Percentiles rank a stretch among this genome's conserved stretches.
Conservation (phyloP, 2,113 vertebrate genomes). For the Phrynocephalus versicolor region DNA sequence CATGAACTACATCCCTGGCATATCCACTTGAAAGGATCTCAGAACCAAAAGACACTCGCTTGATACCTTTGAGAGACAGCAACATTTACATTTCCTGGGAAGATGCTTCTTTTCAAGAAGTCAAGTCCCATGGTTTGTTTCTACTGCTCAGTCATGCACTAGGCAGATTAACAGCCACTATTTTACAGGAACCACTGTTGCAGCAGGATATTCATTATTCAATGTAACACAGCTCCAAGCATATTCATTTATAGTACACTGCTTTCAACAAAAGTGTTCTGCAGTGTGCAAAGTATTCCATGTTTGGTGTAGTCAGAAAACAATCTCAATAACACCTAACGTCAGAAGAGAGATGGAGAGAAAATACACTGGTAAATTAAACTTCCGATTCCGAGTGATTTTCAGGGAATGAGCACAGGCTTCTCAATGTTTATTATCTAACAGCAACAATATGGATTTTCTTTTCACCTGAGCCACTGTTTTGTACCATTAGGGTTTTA, state of each 20-base stretch:
- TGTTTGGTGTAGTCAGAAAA: not conserved
- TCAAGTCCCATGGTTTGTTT: too few relatives aligned
- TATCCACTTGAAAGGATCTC: not conserved
- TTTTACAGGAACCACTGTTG: not conserved
- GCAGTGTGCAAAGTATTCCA: not conserved
- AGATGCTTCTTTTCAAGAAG: too few relatives aligned
- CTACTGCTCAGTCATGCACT: not conserved
- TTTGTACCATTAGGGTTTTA: not conserved
- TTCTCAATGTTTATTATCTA: not conserved
- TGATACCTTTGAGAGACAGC: not conserved
- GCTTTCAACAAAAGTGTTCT: not conserved
- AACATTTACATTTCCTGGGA: too few relatives aligned
- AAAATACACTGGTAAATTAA: not conserved
- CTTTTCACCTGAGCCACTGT: not conserved
- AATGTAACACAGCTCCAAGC: not conserved
- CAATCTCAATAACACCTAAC: not conserved
- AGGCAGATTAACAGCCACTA: not conserved
- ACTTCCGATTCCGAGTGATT: not conserved
- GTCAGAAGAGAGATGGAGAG: not conserved
- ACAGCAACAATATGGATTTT: not conserved
- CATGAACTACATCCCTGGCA: not conserved
- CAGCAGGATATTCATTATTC: not conserved
- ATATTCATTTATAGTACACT: too few relatives aligned
- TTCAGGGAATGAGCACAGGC: not conserved
- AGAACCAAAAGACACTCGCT: not conserved